These are phyloP conservation scores for Temnothorax nylanderi DNA, from an alignment of 1,140 invertebrate species.

Conservation along the genomic window DNA sequence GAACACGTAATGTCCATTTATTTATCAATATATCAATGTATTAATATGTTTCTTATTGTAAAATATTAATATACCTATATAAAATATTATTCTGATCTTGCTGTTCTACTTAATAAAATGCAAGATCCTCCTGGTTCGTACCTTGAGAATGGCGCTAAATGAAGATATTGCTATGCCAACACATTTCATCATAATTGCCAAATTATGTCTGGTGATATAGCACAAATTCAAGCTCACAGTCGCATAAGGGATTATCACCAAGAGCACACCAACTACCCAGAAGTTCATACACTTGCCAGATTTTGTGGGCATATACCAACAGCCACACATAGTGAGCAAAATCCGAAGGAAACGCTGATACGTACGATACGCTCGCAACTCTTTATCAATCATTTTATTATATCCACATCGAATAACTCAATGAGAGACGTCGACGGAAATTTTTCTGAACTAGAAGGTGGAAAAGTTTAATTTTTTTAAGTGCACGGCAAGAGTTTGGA, in stretches of 20 bases:
- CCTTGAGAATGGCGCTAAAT: not conserved
- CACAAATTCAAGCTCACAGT: no score
- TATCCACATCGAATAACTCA: not conserved
- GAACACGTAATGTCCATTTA: no score
- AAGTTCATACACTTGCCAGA: not conserved
- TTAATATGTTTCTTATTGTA: no score
- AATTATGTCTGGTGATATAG: not conserved
- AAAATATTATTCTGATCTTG: not conserved
- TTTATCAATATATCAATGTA: no score
- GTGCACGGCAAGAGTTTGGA: no score
- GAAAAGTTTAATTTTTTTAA: not conserved
- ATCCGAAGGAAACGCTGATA: not conserved
- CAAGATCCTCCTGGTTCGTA: not conserved
- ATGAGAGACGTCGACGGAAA: not conserved
- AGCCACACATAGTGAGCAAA: not conserved
- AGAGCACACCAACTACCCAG: not conserved
- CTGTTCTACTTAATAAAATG: not conserved
- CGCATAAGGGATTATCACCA: no score
- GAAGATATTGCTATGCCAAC: not conserved
- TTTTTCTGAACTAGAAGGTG: not conserved
- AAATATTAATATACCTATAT: not conserved
- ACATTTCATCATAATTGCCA: not conserved
- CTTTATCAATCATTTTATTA: not conserved
- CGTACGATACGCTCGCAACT: not conserved
- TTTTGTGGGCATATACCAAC: constrained; percentile 7